Base-by-base conservation (phyloP, 2,888 invertebrate species). In the Lepidocyrtinus sp. region DNA sequence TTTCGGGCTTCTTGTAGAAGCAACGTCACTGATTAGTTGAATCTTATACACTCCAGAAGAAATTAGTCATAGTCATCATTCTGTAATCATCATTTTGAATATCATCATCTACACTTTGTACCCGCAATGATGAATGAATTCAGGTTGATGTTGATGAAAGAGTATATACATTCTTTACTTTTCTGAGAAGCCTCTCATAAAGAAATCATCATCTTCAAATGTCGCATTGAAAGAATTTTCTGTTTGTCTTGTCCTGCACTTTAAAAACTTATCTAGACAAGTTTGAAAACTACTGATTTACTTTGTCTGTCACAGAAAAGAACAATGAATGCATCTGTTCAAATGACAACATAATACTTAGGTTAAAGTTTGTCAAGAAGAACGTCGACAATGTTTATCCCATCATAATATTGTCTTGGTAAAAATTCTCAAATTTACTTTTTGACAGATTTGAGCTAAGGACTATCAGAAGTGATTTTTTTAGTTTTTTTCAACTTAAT, bases 201-300 rank as follows among this genome's bases (percentile, higher is more conserved):
- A 12, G 17, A 61, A 21, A 19, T 21, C n/a, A n/a, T n/a, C n/a
- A n/a, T n/a, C n/a, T n/a, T n/a, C n/a, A n/a, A n/a, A n/a, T n/a
- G n/a, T n/a, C n/a, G 12, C 17, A n/a, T 15, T 19, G 17, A 59
- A 27, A 26, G 65, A 72, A 22, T 46, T n/a, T 50, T 72, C 1
- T 69, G 75, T 75, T 75, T 75, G 62, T 50, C 22, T 21, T 50
- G 70, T 70, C 64, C 65, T 76, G 63, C 65, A 64, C 21, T 62
- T 25, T 63, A 19, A 67, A 45, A 36, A 22, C 5, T 70, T 76
- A 70, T 70, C 76, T 70, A 67, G 70, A 76, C 76, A 76, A 68
- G 70, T 59, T 24, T 71, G 21, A 36, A 45, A 70, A 70, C 70
- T 76, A 69, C 69, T 76, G 76, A 65, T 69, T 69, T 69, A 63